A percentile compares a stretch with the other conserved stretches of the same genome.
phyloP scores from a whole-genome alignment of 2,888 invertebrate genomes.

The Trichogramma dendrolimi region DNA sequence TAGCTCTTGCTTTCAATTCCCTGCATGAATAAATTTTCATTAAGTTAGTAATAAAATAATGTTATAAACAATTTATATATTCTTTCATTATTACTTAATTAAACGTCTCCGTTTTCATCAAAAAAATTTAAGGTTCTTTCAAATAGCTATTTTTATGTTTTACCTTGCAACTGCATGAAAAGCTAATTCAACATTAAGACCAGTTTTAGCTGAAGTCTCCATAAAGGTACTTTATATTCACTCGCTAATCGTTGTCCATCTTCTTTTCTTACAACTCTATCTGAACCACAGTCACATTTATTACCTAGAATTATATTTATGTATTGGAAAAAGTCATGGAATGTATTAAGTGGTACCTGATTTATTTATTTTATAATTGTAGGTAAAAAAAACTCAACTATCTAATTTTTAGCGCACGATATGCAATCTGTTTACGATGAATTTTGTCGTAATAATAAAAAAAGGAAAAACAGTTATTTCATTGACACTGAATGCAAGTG shows the following conservation, averaged over 20 bases:
- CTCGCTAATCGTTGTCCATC: conserved; percentile 89
- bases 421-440: too few species aligned
- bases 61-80: too few species aligned
- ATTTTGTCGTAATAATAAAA: too few species aligned
- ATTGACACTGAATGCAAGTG: too few species aligned
- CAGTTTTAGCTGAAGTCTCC: conserved; percentile 97
- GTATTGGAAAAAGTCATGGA: too few species aligned
- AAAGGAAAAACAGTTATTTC: too few species aligned
- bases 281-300: conserved; percentile 78
- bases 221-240: conserved; percentile 93
- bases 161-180: conserved; percentile 89
- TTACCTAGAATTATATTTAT: conserved; percentile 59
- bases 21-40: conserved; percentile 50
- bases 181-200: conserved; percentile 89
- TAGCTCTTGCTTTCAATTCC: conserved; percentile 62
- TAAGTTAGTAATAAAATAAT: background rate
- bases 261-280: conserved; percentile 78
- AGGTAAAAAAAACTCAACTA: too few species aligned
- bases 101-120: background rate
- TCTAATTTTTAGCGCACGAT: too few species aligned
- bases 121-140: background rate
- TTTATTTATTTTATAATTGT: too few species aligned
- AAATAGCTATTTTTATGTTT: conserved; percentile 22
- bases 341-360: too few species aligned
- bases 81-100: too few species aligned